Conservation (phyloP, 1,140 invertebrate species). For the Zaprionus kolodkinae region DNA sequence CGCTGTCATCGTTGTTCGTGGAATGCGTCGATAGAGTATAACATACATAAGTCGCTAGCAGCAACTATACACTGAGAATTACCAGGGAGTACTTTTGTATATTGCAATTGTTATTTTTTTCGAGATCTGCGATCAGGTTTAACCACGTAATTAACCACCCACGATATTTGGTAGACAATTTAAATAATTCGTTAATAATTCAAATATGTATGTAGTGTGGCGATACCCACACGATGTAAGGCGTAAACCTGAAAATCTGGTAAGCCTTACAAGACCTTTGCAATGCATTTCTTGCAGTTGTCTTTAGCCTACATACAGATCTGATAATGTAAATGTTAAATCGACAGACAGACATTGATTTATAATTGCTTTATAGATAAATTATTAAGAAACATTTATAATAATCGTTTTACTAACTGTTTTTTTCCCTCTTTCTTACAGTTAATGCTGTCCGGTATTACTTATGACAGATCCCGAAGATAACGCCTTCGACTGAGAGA, state of each 20-base stretch:
- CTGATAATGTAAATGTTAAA: conserved; percentile 29
- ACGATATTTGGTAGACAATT: not conserved
- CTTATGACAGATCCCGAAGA: conserved; percentile 68
- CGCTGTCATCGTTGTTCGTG: not conserved
- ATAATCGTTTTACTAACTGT: conserved; percentile 28
- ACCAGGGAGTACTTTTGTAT: not conserved
- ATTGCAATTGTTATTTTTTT: not conserved
- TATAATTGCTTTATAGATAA: conserved; percentile 61
- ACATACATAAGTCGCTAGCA: not conserved
- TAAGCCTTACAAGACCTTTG: conserved; percentile 39
- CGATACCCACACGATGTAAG: conserved; percentile 15
- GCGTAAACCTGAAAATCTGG: conserved; percentile 11
- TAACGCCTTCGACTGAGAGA: conserved; percentile 64
- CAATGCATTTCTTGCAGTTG: conserved; percentile 33
- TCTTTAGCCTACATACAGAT: conserved; percentile 33
- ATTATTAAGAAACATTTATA: conserved; percentile 55
- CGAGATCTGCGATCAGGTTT: not conserved
- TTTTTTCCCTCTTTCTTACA: conserved; percentile 48
- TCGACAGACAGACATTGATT: conserved; percentile 20
- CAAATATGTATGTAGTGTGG: not conserved
- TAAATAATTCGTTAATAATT: not conserved
- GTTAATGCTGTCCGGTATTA: conserved; percentile 68
- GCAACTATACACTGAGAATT: not conserved
- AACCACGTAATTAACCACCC: not conserved
- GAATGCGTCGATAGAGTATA: not conserved